phyloP scores from a whole-genome alignment of 2,797 vertebrate species.

The Amblyopsis hoosieri region DNA sequence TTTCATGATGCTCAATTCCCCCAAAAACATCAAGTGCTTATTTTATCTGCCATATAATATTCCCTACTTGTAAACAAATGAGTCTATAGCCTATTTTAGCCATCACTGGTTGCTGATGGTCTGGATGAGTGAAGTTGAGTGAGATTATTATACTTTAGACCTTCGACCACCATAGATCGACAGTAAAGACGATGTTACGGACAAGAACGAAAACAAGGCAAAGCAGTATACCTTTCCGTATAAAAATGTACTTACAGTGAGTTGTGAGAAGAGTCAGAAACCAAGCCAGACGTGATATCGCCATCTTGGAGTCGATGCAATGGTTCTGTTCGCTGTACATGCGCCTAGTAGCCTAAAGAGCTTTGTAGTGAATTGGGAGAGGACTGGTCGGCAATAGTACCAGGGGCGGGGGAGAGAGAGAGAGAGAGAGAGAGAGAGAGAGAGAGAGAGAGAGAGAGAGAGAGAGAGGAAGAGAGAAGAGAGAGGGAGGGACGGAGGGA shows the following conservation, averaged over 20 bases:
- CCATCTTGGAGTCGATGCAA: constrained; percentile 84
- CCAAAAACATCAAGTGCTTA: constrained; percentile 34
- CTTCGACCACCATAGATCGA: neutral
- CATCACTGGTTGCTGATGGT: constrained; percentile 1
- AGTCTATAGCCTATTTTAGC: constrained; percentile 11
- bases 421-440: constrained; percentile 5
- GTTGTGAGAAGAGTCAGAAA: constrained; percentile 79
- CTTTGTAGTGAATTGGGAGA: constrained; percentile 65
- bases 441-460: constrained; percentile 1
- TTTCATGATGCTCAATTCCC: neutral
- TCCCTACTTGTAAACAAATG: neutral
- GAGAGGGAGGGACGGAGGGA: neutral
- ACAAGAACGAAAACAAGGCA: neutral
- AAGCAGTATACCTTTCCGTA: no score
- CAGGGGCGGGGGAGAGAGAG: constrained; percentile 30
- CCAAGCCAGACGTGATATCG: constrained; percentile 78
- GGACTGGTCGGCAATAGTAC: constrained; percentile 34
- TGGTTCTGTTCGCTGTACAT: constrained; percentile 73
- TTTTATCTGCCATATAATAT: constrained; percentile 1
- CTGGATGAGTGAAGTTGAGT: constrained; percentile 40
- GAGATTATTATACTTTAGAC: constrained; percentile 25
- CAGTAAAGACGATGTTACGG: neutral
- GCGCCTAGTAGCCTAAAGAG: constrained; percentile 78
- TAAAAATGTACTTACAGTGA: constrained; percentile 76
- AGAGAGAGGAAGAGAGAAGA: neutral